Evolutionary conservation across 1,140 invertebrate genomes (phyloP), one percentile per base, ranked within the genome.

Genomic region (Manduca sexta): DNA sequence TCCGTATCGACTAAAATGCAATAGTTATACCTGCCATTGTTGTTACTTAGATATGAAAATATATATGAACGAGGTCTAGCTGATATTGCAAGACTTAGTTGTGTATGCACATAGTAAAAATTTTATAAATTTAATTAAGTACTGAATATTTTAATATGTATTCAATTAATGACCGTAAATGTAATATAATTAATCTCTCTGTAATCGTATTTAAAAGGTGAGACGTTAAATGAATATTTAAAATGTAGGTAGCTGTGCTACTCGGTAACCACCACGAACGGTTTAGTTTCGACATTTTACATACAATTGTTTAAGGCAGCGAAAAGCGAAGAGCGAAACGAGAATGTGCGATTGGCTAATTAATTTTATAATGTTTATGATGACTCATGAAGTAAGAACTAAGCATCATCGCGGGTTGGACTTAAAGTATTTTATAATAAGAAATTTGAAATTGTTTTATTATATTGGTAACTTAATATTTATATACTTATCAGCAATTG

Each of bases 1-100:
- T 77, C 69, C 62, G 57, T 56, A 72, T 73, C 61, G 75, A 73
- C 73, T 76, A 71, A 51, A 72, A 75, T 69, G 61, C 69, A 73
- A 74, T 79, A 75, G 71, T 62, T 64, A 67, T 70, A 61, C 58
- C 63, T 66, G 70, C 68, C 66, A 71, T 73, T 66, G 52, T 68
- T 76, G 69, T 81, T 74, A 69, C 49, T 60, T 66, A 67, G 53
- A 70, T 60, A 60, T 71, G 33, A 50, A 59, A 55, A 56, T 64
- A 47, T 56, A 8, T 40, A 40, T 40, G 18, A 40, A 16, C 18
- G 15, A 18, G 8, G 16, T 38, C n/a, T 38, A 10, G 16, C 7
- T 40, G 12, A 40, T 18, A 10, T 18, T 11, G 38, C 38, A 11
- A 40, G 16, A 40, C 15, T 40, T 4, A 18, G 11, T 40, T 40